Conservation (phyloP, 1,140 invertebrate species). For the Euschistus heros region DNA sequence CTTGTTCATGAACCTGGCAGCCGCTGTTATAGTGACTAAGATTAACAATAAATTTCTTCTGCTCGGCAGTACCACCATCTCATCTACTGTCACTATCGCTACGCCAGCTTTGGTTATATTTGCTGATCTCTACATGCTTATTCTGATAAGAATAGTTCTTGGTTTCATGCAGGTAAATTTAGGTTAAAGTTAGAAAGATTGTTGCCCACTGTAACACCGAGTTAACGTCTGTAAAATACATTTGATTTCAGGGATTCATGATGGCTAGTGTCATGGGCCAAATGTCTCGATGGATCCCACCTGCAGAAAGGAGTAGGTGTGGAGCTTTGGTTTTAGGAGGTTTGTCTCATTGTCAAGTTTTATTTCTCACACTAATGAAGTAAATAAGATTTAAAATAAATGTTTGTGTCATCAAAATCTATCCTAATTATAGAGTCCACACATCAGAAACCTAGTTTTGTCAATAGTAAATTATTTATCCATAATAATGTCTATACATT, state of each 20-base stretch:
- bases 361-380: too few species aligned
- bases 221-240: too few species aligned
- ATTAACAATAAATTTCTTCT: constrained; percentile 20
- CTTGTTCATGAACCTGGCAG: constrained; percentile 16
- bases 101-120: constrained; percentile 10
- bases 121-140: constrained; percentile 1
- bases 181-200: not conserved
- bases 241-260: constrained; percentile 20
- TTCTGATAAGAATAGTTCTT: constrained; percentile 7
- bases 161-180: constrained; percentile 17
- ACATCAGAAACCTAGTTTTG: too few species aligned
- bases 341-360: not conserved
- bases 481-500: too few species aligned
- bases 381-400: too few species aligned
- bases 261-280: constrained; percentile 16
- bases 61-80: constrained; percentile 3
- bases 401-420: too few species aligned
- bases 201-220: too few species aligned
- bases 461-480: too few species aligned
- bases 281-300: constrained; percentile 22
- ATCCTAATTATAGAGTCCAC: too few species aligned
- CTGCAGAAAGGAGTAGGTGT: constrained; percentile 16
- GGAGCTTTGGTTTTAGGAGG: constrained; percentile 21
- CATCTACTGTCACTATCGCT: not conserved
- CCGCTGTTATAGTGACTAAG: constrained; percentile 11